Evolutionary conservation across 2,888 invertebrate genomes (phyloP).

Genomic region (Xestia c-nigrum): DNA sequence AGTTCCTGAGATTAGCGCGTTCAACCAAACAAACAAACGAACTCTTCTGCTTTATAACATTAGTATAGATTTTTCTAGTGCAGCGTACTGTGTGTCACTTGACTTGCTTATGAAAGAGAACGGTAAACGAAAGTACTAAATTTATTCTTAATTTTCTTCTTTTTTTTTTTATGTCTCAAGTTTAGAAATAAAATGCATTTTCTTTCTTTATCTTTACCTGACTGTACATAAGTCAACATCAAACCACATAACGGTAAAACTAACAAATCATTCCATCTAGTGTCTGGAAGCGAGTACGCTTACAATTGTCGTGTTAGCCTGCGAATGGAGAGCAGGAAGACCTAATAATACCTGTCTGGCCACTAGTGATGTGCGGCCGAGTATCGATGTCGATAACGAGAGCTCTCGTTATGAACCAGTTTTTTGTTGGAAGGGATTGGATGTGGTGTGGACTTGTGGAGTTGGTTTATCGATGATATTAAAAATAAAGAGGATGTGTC

Average conservation of each 20-base stretch:
- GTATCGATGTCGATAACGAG: conserved; percentile 69
- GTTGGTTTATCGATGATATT: conserved; percentile 32
- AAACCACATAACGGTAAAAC: conserved; percentile 59
- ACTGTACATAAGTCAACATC: conserved; percentile 49
- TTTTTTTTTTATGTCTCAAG: not conserved
- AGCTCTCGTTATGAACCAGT: conserved; percentile 70
- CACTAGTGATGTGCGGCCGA: conserved; percentile 78
- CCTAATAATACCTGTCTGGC: conserved; percentile 88
- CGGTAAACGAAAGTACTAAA: not conserved
- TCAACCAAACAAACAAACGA: too few species aligned
- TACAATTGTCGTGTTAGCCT: conserved; percentile 80
- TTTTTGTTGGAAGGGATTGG: conserved; percentile 28
- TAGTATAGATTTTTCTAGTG: too few species aligned
- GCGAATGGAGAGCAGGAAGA: conserved; percentile 87
- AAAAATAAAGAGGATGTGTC: not conserved
- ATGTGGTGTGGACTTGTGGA: not conserved
- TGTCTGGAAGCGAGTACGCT: conserved; percentile 66
- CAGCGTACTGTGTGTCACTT: too few species aligned
- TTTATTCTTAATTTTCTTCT: not conserved
- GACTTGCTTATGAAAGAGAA: not conserved
- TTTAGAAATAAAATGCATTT: not conserved
- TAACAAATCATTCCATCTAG: conserved; percentile 65
- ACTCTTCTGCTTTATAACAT: too few species aligned
- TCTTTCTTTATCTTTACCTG: not conserved
- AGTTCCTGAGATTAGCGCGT: too few species aligned